Evolutionary conservation across 2,113 vertebrate genomes (phyloP).

Genomic region (Cochlearius cochlearius): DNA sequence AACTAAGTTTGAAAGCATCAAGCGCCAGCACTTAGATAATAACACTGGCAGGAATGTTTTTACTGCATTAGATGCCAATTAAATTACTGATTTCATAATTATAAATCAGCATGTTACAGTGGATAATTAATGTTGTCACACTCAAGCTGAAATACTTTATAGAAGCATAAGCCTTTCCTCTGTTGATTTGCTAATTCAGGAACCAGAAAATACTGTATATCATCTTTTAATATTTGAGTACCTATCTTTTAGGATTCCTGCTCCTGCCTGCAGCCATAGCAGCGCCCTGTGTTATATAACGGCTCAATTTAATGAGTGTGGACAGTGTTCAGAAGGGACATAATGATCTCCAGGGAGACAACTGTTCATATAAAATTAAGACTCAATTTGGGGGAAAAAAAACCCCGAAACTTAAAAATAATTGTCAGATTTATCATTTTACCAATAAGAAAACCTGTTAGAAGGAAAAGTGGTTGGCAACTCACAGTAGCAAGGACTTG

Average conservation of each 20-base stretch:
- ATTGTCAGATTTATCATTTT: neutral
- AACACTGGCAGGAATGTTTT: slow-evolving; percentile 62
- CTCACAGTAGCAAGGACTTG: neutral
- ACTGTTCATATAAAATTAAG: neutral
- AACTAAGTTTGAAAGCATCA: slow-evolving; percentile 54
- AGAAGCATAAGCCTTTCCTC: slow-evolving; percentile 44
- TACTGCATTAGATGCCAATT: slow-evolving; percentile 71
- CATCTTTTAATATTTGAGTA: slow-evolving; percentile 37
- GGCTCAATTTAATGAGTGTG: neutral
- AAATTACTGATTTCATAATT: slow-evolving; percentile 76
- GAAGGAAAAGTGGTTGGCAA: neutral
- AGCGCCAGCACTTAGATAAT: slow-evolving; percentile 46
- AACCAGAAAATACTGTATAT: slow-evolving; percentile 56
- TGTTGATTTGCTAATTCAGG: slow-evolving; percentile 61
- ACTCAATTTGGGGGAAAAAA: neutral
- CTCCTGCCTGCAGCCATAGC: slow-evolving; percentile 11
- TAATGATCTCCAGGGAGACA: neutral
- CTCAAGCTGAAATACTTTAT: slow-evolving; percentile 63
- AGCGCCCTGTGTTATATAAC: neutral
- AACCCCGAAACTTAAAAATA: neutral
- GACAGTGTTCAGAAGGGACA: neutral
- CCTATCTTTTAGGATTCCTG: neutral
- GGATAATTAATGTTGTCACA: slow-evolving; percentile 72
- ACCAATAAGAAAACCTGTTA: neutral
- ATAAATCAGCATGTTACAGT: slow-evolving; percentile 62